These are phyloP conservation scores for Piprites chloris DNA, from an alignment of 2,113 vertebrate species.

Conservation along the genomic window DNA sequence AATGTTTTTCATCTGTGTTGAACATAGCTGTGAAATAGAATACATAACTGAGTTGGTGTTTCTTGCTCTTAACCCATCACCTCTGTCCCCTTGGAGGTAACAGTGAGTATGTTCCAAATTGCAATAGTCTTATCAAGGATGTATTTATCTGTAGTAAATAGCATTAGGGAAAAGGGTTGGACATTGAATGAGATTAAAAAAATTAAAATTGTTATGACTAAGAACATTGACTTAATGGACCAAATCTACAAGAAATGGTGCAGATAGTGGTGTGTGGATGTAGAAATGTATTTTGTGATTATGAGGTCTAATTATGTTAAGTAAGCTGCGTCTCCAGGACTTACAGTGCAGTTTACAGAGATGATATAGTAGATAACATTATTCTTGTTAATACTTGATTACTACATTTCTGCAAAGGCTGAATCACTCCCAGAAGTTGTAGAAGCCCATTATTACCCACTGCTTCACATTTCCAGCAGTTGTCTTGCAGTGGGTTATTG, in stretches of 20 bases:
- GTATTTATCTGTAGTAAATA: not conserved
- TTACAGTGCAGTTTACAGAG: not conserved
- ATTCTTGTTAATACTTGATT: not conserved
- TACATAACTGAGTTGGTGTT: not conserved
- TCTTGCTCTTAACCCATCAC: not conserved
- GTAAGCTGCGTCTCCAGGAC: not conserved
- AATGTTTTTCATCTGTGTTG: not conserved
- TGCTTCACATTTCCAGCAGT: not conserved
- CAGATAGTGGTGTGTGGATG: not conserved
- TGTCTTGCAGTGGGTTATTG: rapidly evolving
- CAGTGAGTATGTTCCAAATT: not conserved
- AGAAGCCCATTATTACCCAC: not conserved
- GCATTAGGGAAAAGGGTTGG: not conserved
- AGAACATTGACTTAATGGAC: not conserved
- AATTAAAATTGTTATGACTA: not conserved
- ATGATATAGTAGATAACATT: not conserved
- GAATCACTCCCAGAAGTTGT: not conserved
- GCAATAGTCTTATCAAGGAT: not conserved
- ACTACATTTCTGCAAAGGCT: rapidly evolving
- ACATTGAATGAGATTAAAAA: not conserved
- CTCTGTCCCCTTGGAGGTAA: not conserved
- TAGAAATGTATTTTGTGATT: not conserved
- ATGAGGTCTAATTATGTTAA: not conserved
- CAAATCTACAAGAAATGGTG: not conserved
- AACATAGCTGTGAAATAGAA: not conserved